These are phyloP conservation scores for Geodia barretti DNA, from an alignment of 37 sponge, comb jelly and placozoan species.

Conservation along the genomic window DNA sequence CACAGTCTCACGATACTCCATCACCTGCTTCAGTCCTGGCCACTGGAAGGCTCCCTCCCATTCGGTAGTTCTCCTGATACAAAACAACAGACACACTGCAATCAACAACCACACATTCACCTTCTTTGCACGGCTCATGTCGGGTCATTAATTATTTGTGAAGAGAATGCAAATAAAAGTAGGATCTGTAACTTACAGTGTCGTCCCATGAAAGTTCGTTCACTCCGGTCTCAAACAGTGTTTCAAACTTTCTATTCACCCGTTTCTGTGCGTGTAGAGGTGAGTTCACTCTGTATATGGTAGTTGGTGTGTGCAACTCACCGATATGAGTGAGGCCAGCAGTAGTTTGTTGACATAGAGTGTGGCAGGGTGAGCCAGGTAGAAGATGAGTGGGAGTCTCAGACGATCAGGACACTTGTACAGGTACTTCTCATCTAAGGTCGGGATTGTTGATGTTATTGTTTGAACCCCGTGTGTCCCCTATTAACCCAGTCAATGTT, in stretches of 20 bases:
- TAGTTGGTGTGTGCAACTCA: too few relatives aligned
- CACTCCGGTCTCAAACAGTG: slow-evolving; percentile 84
- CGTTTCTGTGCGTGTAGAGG: slow-evolving; percentile 65
- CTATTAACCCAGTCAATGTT: too few relatives aligned
- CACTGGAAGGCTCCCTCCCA: slow-evolving; percentile 76
- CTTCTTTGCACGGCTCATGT: too few relatives aligned
- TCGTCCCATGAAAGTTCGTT: slow-evolving; percentile 91
- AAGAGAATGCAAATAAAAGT: too few relatives aligned
- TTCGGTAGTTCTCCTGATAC: slow-evolving; percentile 71
- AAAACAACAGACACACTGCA: too few relatives aligned
- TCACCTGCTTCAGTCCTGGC: slow-evolving; percentile 54
- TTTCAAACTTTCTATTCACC: slow-evolving; percentile 58
- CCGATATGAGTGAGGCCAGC: slow-evolving; percentile 61
- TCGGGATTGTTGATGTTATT: too few relatives aligned
- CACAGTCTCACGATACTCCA: slow-evolving; percentile 65
- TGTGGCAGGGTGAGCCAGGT: slow-evolving; percentile 73
- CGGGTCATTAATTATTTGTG: too few relatives aligned
- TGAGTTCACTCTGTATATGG: too few relatives aligned
- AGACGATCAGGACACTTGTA: slow-evolving; percentile 78
- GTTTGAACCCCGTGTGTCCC: too few relatives aligned
- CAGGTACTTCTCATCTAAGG: slow-evolving; percentile 59
- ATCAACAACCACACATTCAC: too few relatives aligned
- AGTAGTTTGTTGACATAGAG: slow-evolving; percentile 84
- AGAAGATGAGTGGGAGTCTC: slow-evolving; percentile 75
- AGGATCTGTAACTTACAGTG: slow-evolving; percentile 73